Evolutionary conservation across 2,113 vertebrate species (phyloP).

Genomic region (Tachysurus vachellii): DNA sequence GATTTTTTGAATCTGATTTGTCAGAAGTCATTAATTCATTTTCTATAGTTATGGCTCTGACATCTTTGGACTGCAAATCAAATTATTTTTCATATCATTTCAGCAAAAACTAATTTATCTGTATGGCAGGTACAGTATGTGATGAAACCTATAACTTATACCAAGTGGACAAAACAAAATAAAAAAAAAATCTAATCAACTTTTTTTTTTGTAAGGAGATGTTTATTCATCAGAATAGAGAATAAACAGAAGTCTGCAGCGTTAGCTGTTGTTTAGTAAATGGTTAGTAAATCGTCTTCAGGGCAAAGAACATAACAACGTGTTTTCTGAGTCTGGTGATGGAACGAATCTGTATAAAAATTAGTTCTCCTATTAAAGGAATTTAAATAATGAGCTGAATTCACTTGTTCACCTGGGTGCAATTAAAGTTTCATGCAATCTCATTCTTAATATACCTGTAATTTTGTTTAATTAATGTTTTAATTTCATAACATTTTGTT

Average conservation of each 20-base stretch:
- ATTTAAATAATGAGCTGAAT: no score
- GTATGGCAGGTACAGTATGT: neutral
- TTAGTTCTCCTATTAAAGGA: neutral
- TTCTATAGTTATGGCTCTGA: neutral
- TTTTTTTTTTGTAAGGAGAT: neutral
- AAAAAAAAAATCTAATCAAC: neutral
- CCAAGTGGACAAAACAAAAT: neutral
- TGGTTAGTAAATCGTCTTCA: neutral
- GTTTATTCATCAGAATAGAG: neutral
- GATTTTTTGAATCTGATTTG: neutral
- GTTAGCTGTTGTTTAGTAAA: neutral
- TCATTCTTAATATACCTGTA: no score
- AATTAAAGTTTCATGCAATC: no score
- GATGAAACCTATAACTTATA: neutral
- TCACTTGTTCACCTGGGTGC: no score
- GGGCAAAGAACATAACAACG: neutral
- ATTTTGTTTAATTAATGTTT: no score
- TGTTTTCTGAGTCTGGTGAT: no score
- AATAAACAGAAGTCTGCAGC: neutral
- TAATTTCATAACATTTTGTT: no score
- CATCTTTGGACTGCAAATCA: neutral
- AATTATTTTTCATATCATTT: neutral
- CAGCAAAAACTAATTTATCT: neutral
- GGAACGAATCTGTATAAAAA: neutral
- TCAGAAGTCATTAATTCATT: neutral